phyloP scores from a whole-genome alignment of 64 coral and sea anemone genomes.

The Montipora capricornis region DNA sequence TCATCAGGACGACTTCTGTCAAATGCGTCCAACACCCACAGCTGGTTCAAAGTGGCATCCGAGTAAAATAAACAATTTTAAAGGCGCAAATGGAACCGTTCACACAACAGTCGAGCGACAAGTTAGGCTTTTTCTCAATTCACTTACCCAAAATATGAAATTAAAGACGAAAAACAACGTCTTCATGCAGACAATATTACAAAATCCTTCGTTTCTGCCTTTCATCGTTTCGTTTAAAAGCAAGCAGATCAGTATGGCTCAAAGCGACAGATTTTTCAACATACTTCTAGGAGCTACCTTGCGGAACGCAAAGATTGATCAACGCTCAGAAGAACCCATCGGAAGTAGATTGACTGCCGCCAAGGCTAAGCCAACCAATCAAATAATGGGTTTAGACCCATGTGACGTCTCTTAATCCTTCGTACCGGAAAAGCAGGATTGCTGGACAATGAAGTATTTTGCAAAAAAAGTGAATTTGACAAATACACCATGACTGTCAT shows the following conservation, averaged over 20 bases:
- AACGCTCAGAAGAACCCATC: background rate
- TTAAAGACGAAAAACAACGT: conserved; percentile 70
- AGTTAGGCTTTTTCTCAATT: background rate
- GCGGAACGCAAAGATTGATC: background rate
- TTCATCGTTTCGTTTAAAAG: background rate
- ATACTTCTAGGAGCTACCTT: no score
- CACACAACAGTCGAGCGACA: background rate
- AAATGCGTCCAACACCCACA: no score
- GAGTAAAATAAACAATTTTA: background rate
- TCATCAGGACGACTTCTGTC: no score
- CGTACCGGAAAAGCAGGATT: background rate
- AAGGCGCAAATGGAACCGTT: background rate
- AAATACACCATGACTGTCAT: no score
- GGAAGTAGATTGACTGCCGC: conserved; percentile 13
- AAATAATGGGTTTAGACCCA: background rate
- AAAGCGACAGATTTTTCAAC: background rate
- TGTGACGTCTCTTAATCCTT: background rate
- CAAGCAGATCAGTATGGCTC: background rate
- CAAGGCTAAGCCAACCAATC: background rate
- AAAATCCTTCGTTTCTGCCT: conserved; percentile 46
- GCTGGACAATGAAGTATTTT: background rate
- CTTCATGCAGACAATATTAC: conserved; percentile 72
- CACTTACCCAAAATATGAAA: conserved; percentile 70
- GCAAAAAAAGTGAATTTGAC: background rate
- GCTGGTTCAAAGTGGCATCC: no score